A percentile compares a stretch with the other conserved stretches of the same genome.
These are phyloP conservation scores for Psettodes erumei DNA, from an alignment of 2,113 vertebrate genomes.

Conservation along the genomic window DNA sequence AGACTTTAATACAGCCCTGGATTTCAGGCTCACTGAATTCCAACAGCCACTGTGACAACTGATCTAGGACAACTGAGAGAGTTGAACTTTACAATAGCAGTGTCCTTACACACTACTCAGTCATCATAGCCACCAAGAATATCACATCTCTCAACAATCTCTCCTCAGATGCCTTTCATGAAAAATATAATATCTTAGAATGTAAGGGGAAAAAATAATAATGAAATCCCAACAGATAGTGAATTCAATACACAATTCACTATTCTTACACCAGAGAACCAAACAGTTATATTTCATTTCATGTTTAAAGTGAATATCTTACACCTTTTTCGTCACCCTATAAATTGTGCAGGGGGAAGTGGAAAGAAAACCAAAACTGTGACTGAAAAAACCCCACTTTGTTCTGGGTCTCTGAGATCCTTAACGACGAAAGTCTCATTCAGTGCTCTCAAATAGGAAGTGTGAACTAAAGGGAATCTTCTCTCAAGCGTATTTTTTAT, in stretches of 20 bases:
- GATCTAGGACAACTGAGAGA: slow-evolving; percentile 3
- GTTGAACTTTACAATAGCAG: neutral
- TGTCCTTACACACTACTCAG: neutral
- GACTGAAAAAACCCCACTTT: slow-evolving; percentile 15
- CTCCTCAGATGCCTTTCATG: neutral
- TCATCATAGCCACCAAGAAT: slow-evolving; percentile 5
- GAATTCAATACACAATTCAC: neutral
- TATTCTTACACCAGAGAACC: neutral
- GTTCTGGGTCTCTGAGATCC: slow-evolving; percentile 28
- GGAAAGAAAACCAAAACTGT: slow-evolving; percentile 19
- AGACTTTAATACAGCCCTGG: neutral
- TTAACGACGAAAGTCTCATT: slow-evolving; percentile 38
- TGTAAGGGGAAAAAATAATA: neutral
- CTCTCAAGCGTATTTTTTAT: slow-evolving; percentile 50
- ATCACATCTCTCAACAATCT: neutral
- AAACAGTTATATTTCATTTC: neutral
- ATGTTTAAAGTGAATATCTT: slow-evolving; percentile 20
- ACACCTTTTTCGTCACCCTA: neutral
- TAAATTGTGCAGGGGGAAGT: neutral
- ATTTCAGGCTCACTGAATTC: slow-evolving; percentile 17
- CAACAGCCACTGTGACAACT: too few species aligned
- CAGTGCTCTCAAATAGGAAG: slow-evolving; percentile 23
- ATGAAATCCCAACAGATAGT: neutral
- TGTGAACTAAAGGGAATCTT: slow-evolving; percentile 26
- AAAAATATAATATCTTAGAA: neutral